These are phyloP conservation scores for Chaitophorus viminalis DNA, from an alignment of 2,888 invertebrate species.

Conservation along the genomic window DNA sequence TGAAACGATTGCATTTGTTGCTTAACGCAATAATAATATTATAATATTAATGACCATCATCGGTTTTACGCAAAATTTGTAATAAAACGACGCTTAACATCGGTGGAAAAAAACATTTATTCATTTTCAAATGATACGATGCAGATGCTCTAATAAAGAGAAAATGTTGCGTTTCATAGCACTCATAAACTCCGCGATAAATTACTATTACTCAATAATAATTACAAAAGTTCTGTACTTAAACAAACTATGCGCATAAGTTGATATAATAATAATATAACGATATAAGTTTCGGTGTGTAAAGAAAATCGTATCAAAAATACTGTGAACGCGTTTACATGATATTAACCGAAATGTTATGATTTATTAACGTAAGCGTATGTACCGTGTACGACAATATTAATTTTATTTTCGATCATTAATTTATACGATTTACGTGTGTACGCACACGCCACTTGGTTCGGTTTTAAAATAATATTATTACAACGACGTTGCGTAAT, in stretches of 20 bases:
- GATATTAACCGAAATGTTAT: slow-evolving; percentile 6
- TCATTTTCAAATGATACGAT: too few species aligned
- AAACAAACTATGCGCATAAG: neutral
- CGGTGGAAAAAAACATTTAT: too few species aligned
- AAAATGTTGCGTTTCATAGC: slow-evolving; percentile 4
- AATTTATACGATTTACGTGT: neutral
- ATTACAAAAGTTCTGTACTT: slow-evolving; percentile 13
- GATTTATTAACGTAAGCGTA: slow-evolving; percentile 44
- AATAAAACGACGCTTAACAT: too few species aligned
- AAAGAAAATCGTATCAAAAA: slow-evolving; percentile 3
- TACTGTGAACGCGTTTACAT: neutral
- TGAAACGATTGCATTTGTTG: too few species aligned
- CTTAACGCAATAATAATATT: too few species aligned
- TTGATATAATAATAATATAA: slow-evolving; percentile 8
- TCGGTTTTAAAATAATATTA: too few species aligned
- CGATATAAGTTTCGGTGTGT: slow-evolving; percentile 22
- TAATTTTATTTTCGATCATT: slow-evolving; percentile 40
- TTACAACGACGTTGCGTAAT: neutral
- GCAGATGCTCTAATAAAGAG: too few species aligned
- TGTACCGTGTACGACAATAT: neutral
- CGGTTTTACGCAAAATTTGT: too few species aligned
- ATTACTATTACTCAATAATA: neutral
- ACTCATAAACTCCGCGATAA: slow-evolving; percentile 27
- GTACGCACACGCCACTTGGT: neutral
- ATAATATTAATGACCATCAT: too few species aligned